Conservation (phyloP, 2,113 vertebrate species). For the Macheiramphus alcinus region DNA sequence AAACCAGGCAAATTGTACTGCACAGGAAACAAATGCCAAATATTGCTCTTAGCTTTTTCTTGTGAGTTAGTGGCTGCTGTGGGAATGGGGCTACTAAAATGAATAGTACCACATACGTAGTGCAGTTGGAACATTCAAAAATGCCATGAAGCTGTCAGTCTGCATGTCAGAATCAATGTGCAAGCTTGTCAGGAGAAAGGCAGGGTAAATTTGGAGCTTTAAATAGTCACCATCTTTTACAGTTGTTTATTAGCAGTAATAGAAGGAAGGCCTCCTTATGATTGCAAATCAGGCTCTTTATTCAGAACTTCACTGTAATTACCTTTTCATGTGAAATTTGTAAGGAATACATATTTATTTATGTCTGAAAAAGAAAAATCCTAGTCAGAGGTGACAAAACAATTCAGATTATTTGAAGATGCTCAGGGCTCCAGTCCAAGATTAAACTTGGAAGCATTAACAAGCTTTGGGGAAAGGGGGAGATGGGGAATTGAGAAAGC, state of each 20-base stretch:
- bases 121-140: not conserved
- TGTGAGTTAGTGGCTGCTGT: constrained; percentile 52
- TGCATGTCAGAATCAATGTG: not conserved
- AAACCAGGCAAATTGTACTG: constrained; percentile 34
- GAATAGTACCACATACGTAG: not conserved
- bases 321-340: not conserved
- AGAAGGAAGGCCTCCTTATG: not conserved
- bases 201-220: not conserved
- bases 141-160: constrained; percentile 25
- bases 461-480: not conserved
- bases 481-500: not conserved
- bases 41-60: constrained; percentile 45
- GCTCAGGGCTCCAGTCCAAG: not conserved
- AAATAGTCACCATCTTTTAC: not conserved
- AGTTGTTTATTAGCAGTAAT: not conserved
- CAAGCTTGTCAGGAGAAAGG: not conserved
- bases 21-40: constrained; percentile 57
- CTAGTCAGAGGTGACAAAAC: not conserved
- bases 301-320: not conserved
- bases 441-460: not conserved
- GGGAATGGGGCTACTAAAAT: constrained; percentile 14
- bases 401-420: not conserved
- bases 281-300: not conserved
- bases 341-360: not conserved
- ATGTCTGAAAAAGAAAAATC: not conserved